phyloP scores from a whole-genome alignment of 2,888 invertebrate species.

The Tethea ocularis region DNA sequence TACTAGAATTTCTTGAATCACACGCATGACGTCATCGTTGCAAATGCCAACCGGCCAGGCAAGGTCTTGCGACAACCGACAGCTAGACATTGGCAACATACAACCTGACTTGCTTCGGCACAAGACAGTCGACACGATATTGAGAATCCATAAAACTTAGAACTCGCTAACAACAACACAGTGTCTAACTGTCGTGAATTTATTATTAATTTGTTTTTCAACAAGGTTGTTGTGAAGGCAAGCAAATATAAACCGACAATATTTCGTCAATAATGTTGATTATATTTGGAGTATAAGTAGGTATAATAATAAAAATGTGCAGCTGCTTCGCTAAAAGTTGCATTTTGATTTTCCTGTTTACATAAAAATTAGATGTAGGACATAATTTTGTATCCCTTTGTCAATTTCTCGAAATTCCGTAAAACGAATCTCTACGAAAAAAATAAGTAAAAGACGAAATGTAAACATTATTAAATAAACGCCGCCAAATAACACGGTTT shows the following conservation, averaged over 20 bases:
- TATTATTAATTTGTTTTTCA: background rate
- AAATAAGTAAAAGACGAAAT: background rate
- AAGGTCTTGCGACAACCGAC: conserved; percentile 62
- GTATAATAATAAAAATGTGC: background rate
- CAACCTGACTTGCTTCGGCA: background rate
- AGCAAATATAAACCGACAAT: conserved; percentile 6
- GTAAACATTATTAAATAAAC: conserved; percentile 3
- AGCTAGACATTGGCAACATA: background rate
- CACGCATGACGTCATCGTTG: conserved; percentile 65
- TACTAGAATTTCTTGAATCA: conserved; percentile 54
- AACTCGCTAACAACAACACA: background rate
- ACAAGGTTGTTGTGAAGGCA: conserved; percentile 7
- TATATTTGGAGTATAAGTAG: too few relatives aligned
- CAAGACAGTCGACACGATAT: conserved; percentile 15
- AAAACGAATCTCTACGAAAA: background rate
- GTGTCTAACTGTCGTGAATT: background rate
- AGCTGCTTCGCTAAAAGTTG: background rate
- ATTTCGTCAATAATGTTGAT: background rate
- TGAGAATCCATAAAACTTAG: conserved; percentile 15
- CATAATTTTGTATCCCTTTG: too few relatives aligned
- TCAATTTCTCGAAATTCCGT: background rate
- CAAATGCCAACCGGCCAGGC: conserved; percentile 66
- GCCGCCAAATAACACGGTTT: conserved; percentile 18
- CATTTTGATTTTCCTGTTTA: too few relatives aligned
- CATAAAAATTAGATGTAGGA: too few relatives aligned